Base-by-base conservation (phyloP, 35 echinoderm and acorn worm genomes). In the Ophiothrix spiculata region DNA sequence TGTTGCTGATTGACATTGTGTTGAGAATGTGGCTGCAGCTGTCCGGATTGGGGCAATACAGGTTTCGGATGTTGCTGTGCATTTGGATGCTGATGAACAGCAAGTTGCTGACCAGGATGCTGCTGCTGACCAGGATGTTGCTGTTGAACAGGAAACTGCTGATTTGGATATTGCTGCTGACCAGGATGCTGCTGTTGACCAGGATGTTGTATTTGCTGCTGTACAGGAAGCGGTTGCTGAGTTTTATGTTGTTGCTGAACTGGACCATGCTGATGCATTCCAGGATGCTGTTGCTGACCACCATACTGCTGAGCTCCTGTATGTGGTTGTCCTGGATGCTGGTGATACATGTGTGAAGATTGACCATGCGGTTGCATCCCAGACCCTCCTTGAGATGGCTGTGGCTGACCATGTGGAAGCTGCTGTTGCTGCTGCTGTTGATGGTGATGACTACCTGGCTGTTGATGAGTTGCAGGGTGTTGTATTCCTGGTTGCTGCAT, bases 401-500 rank as follows among this genome's bases (percentile, higher is more conserved):
- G 32, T 17, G 42, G 35, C 49, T 39, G 40, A 41, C 17, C 8
- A 31, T 83, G n/a, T n/a, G 78, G 84, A 28, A 76, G 92, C 35
- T 87, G 93, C 19, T 17, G 40, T 31, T 39, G 40, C 75, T 31
- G 38, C 34, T 87, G 85, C 38, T 87, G 85, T 8, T 13, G 63
- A 13, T 49, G 39, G 10, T 32, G 2, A 11, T 13, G 6, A 12
- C 14, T 31, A 1, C 45, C 64, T 37, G 73, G 60, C 40, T 77
- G 88, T 0, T 40, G 39, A 41, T 45, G 31, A 77, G 56, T 4
- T 39, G 69, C 75, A 76, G 83, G 84, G 39, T n/a, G 74, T 31
- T 56, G 85, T 23, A 38, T 76, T 28, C 69, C 38, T 64, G 32
- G 4, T 39, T 89, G 87, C 38, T 88, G 86, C 28, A 76, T 77